A percentile compares a stretch with the other conserved stretches of the same genome.
phyloP scores from a whole-genome alignment of 2,797 vertebrate species.

The Thaleichthys pacificus region DNA sequence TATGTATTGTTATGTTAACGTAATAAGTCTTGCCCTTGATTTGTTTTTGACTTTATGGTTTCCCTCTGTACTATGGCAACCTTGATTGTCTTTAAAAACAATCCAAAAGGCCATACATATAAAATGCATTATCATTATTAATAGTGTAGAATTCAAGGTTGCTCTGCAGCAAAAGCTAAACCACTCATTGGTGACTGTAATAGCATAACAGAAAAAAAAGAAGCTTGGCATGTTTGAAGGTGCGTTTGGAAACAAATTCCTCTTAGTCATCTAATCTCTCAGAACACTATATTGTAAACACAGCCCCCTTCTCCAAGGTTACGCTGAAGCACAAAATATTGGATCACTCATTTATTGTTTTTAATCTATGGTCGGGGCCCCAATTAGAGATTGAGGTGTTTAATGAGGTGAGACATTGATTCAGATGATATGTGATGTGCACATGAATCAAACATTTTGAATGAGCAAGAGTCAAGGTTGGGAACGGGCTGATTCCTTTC shows the following conservation, averaged over 20 bases:
- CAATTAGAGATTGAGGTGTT: background rate
- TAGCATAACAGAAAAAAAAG: background rate
- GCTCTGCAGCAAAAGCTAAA: background rate
- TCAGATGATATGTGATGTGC: background rate
- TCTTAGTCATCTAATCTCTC: background rate
- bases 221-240: background rate
- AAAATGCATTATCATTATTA: too few relatives aligned
- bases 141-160: background rate
- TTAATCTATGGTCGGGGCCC: background rate
- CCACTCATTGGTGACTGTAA: background rate
- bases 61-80: too few relatives aligned
- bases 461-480: background rate
- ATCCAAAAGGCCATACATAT: too few relatives aligned
- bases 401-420: background rate
- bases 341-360: background rate
- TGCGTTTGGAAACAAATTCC: background rate
- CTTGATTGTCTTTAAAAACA: too few relatives aligned
- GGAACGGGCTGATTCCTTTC: too few relatives aligned
- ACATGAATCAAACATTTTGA: background rate
- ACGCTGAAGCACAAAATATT: background rate
- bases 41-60: too few relatives aligned
- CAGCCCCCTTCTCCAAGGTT: background rate
- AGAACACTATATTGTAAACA: background rate
- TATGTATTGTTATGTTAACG: background rate
- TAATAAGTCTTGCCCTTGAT: too few relatives aligned